These are phyloP conservation scores for Aleiodes alternator DNA, from an alignment of 2,888 invertebrate genomes.

Conservation along the genomic window DNA sequence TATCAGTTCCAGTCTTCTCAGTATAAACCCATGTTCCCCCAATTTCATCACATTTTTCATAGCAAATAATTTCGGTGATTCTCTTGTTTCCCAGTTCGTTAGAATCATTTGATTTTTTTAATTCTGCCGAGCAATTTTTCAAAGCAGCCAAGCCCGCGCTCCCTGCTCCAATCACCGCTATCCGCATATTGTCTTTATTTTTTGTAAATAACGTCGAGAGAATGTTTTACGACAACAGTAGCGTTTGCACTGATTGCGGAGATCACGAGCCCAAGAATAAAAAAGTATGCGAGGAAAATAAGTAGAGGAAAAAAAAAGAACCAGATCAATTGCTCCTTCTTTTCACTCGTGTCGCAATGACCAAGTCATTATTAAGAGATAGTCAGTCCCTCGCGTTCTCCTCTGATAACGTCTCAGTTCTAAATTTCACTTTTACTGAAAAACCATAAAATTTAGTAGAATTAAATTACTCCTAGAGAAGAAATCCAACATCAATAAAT, in stretches of 20 bases:
- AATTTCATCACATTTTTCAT: constrained; percentile 85
- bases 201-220: constrained; percentile 1
- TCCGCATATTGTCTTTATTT: constrained; percentile 71
- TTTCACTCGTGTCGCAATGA: constrained; percentile 41
- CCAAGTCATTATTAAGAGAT: constrained; percentile 26
- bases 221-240: not conserved
- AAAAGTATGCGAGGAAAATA: too few species aligned
- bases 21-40: constrained; percentile 96
- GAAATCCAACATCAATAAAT: not conserved
- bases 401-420: constrained; percentile 32
- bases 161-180: constrained; percentile 91
- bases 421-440: not conserved
- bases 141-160: constrained; percentile 91
- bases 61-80: constrained; percentile 79
- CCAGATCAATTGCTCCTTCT: constrained; percentile 37
- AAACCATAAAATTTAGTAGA: not conserved
- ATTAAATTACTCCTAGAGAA: not conserved
- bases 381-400: constrained; percentile 29
- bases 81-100: constrained; percentile 69
- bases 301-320: constrained; percentile 12
- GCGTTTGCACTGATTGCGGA: constrained; percentile 10
- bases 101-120: constrained; percentile 61
- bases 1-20: constrained; percentile 84
- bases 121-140: constrained; percentile 78
- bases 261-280: constrained; percentile 32